Base-by-base conservation (phyloP, 2,888 invertebrate genomes). In the Nipponacmea schrenckii region DNA sequence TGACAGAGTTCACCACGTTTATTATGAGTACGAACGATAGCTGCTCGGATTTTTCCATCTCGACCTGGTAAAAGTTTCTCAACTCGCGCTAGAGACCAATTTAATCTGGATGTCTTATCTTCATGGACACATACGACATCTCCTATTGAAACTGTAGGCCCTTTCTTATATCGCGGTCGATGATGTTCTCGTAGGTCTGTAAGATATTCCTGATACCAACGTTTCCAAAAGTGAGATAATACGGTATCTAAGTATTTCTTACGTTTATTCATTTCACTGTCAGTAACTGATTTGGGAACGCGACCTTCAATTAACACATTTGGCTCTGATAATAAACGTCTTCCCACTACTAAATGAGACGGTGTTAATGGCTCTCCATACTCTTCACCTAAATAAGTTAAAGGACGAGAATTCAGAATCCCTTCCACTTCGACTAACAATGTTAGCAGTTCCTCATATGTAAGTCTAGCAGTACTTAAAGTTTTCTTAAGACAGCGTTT, bases 171-270 rank as follows among this genome's bases (percentile, higher is more conserved):
- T 7, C 50, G 50, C 0, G 50, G 50, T 1, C 20, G 17, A 50
- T 50, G 50, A 50, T 50, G 50, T 50, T 50, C 50, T 17, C 50
- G 50, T 50, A 50, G 15, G 15, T 50, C 50, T 50, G 50, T 50
- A 10, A 50, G 50, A 10, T 50, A 50, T 50, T 50, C 50, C 7
- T 50, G 50, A n/a, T 50, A n/a, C 50, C 50, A 50, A n/a, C n/a
- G 50, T 17, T 50, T 50, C 17, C n/a, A 20, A n/a, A 50, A 50
- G 20, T 50, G 50, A 50, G 17, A n/a, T 5, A 50, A 20, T n/a
- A 50, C 50, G 15, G 17, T 50, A n/a, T 17, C 7, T 7, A 50
- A 20, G 15, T 50, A 10, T 20, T 50, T 50, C 12, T 10, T 17
- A 7, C 50, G 15, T 50, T 50, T 31, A 31, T 2, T 31, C 31